Evolutionary conservation across 2,888 invertebrate species (phyloP).

Genomic region (Drosophila mercatorum): DNA sequence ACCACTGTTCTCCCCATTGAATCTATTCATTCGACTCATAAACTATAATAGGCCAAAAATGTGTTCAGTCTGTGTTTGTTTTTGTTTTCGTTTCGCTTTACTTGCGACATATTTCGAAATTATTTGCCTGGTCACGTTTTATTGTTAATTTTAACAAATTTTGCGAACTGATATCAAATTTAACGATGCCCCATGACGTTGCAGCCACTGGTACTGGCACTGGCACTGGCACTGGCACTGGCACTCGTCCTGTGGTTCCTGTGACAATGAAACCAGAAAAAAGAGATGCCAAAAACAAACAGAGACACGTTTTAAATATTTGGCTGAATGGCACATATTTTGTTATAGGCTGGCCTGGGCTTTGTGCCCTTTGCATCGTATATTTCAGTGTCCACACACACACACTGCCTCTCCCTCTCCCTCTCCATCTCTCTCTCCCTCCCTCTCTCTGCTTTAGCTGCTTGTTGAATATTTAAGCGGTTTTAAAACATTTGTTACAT

Average conservation of each 20-base stretch:
- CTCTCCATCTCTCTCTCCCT: neutral
- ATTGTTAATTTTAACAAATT: slow-evolving; percentile 78
- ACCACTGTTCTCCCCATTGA: neutral
- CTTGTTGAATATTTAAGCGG: slow-evolving; percentile 80
- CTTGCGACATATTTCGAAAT: slow-evolving; percentile 46
- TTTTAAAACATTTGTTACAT: slow-evolving; percentile 75
- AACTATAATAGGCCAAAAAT: slow-evolving; percentile 4
- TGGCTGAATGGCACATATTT: slow-evolving; percentile 70
- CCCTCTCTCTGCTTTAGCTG: slow-evolving; percentile 25
- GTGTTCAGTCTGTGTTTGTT: slow-evolving; percentile 2
- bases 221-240: slow-evolving; percentile 23
- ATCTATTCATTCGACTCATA: neutral
- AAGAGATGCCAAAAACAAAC: slow-evolving; percentile 10
- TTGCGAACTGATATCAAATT: slow-evolving; percentile 69
- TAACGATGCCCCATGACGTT: slow-evolving; percentile 58
- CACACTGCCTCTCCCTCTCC: neutral
- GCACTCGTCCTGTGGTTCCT: slow-evolving; percentile 25
- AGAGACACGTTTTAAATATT: slow-evolving; percentile 47
- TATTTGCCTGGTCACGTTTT: slow-evolving; percentile 77
- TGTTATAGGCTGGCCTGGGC: slow-evolving; percentile 73
- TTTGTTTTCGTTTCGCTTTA: slow-evolving; percentile 1
- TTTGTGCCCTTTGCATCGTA: slow-evolving; percentile 52
- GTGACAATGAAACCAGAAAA: slow-evolving; percentile 29
- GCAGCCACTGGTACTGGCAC: slow-evolving; percentile 35
- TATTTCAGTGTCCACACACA: slow-evolving; percentile 26